Evolutionary conservation across 2,113 vertebrate species (phyloP).

Genomic region (Heterotis niloticus): DNA sequence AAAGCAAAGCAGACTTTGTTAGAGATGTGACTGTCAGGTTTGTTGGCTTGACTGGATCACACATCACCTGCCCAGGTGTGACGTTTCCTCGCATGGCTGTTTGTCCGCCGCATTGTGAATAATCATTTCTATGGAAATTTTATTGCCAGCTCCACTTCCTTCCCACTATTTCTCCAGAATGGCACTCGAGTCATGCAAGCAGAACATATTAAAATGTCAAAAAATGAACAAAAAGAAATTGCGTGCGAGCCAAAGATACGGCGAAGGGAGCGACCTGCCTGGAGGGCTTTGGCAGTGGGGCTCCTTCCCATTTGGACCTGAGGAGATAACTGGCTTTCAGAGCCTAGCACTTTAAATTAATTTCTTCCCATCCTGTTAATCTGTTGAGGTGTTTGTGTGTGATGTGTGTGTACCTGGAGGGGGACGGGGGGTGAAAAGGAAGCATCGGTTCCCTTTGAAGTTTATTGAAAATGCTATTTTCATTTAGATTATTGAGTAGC

Average conservation of each 20-base stretch:
- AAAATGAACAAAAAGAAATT: constrained; percentile 7
- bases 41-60: background rate
- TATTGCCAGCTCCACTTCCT: background rate
- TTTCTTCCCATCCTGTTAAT: background rate
- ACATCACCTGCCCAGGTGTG: background rate
- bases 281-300: background rate
- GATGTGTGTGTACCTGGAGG: background rate
- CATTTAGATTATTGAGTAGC: background rate
- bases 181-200: background rate
- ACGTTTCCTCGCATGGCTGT: background rate
- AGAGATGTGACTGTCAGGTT: background rate
- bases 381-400: background rate
- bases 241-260: constrained; percentile 4
- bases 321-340: background rate
- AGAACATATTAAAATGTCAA: constrained; percentile 1
- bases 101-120: background rate
- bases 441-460: background rate
- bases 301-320: background rate
- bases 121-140: background rate
- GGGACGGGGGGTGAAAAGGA: background rate
- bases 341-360: background rate
- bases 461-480: background rate
- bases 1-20: too few species aligned
- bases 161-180: constrained; percentile 4
- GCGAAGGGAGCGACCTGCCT: background rate